Percentiles rank a stretch among this genome's conserved stretches.
Conservation (phyloP, 2,888 invertebrate species). For the Stenodema calcarata region DNA sequence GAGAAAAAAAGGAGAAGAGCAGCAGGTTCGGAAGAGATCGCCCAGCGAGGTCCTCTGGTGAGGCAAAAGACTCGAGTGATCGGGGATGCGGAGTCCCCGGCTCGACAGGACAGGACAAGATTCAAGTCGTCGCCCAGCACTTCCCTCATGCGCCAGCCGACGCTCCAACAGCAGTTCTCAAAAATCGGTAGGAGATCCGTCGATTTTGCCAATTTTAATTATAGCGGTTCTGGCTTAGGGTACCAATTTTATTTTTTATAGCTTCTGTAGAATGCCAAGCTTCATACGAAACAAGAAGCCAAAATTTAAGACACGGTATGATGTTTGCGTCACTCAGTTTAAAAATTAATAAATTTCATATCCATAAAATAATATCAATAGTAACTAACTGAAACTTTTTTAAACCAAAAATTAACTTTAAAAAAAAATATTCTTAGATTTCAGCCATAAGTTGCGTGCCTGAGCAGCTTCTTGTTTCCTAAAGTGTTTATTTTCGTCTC, state of each 20-base stretch:
- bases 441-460: too few species aligned
- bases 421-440: too few species aligned
- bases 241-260: neutral
- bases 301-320: too few species aligned
- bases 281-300: neutral
- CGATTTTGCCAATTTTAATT: neutral
- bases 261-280: neutral
- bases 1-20: slow-evolving; percentile 41
- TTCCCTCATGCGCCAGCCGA: slow-evolving; percentile 24
- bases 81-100: slow-evolving; percentile 21
- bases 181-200: slow-evolving; percentile 9
- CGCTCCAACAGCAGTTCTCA: slow-evolving; percentile 10
- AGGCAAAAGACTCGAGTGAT: slow-evolving; percentile 29
- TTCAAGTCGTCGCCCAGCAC: neutral
- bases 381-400: too few species aligned
- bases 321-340: too few species aligned
- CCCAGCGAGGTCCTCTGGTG: neutral
- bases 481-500: too few species aligned
- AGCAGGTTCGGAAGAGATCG: neutral
- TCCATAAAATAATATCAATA: too few species aligned
- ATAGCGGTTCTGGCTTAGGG: neutral
- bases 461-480: too few species aligned
- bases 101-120: neutral
- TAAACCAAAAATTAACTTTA: too few species aligned
- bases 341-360: too few species aligned